A percentile compares a stretch with the other conserved stretches of the same genome.
These are phyloP conservation scores for Tinea pellionella DNA, from an alignment of 2,888 invertebrate species.

Conservation along the genomic window DNA sequence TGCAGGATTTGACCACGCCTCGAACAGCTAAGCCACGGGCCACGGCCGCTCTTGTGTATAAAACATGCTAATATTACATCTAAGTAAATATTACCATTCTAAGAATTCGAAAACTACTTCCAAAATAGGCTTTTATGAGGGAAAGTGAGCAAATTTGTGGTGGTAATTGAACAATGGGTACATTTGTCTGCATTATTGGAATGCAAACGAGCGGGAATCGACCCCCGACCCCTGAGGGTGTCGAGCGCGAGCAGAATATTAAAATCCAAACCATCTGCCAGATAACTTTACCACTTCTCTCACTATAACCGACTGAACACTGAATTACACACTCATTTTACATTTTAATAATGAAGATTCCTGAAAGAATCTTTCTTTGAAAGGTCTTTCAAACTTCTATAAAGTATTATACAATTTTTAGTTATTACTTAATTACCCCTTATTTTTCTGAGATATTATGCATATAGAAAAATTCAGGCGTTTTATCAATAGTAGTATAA, in stretches of 20 bases:
- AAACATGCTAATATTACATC: too few relatives aligned
- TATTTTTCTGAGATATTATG: too few relatives aligned
- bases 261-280: constrained; percentile 1
- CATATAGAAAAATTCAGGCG: not conserved
- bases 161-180: constrained; percentile 5
- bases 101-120: too few relatives aligned
- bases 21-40: too few relatives aligned
- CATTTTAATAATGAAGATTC: not conserved
- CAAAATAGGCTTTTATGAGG: too few relatives aligned
- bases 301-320: not conserved
- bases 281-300: not conserved
- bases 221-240: constrained; percentile 1
- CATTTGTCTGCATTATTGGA: constrained; percentile 1
- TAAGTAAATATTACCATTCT: too few relatives aligned
- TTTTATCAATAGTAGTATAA: not conserved
- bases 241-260: not conserved
- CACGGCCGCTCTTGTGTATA: too few relatives aligned
- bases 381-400: too few relatives aligned
- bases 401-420: too few relatives aligned
- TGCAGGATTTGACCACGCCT: too few relatives aligned
- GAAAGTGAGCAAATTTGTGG: not conserved
- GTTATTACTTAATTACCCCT: too few relatives aligned
- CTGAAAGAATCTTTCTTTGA: too few relatives aligned
- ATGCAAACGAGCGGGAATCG: constrained; percentile 9
- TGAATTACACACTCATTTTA: not conserved